Conservation (phyloP, 2,797 vertebrate species). For the Aselliscus stoliczkanus region DNA sequence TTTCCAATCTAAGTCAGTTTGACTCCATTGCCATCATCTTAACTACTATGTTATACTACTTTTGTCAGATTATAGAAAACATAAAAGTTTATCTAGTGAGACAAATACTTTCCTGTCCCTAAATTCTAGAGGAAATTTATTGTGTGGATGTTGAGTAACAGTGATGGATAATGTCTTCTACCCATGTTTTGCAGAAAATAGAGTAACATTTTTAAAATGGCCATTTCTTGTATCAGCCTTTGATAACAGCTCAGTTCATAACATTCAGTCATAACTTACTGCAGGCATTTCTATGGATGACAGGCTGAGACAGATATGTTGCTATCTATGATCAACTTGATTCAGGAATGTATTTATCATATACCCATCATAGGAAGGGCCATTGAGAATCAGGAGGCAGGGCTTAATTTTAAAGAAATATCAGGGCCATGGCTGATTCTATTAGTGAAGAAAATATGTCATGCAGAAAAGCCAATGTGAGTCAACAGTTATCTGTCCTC, state of each 20-base stretch:
- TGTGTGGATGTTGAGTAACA: conserved; percentile 32
- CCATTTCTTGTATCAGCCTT: conserved; percentile 37
- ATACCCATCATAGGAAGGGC: not conserved
- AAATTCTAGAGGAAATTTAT: conserved; percentile 56
- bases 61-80: conserved; percentile 36
- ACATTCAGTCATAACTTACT: conserved; percentile 15
- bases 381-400: not conserved
- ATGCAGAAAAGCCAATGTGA: conserved; percentile 17
- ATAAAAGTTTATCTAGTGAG: conserved; percentile 62
- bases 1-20: not conserved
- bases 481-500: not conserved
- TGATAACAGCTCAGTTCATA: conserved; percentile 20
- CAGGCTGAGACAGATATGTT: not conserved
- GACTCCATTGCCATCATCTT: not conserved
- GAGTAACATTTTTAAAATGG: conserved; percentile 39
- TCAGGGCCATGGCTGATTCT: not conserved
- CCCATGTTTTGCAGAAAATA: conserved; percentile 42
- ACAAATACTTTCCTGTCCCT: conserved; percentile 35
- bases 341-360: conserved; percentile 10
- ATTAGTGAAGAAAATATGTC: not conserved
- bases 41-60: not conserved
- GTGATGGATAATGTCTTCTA: conserved; percentile 52
- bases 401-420: not conserved
- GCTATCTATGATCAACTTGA: conserved; percentile 15
- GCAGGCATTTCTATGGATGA: not conserved